Percentiles rank a stretch among this genome's conserved stretches.
phyloP scores from a whole-genome alignment of 2,888 invertebrate genomes.

The Lasioglossum calceatum region DNA sequence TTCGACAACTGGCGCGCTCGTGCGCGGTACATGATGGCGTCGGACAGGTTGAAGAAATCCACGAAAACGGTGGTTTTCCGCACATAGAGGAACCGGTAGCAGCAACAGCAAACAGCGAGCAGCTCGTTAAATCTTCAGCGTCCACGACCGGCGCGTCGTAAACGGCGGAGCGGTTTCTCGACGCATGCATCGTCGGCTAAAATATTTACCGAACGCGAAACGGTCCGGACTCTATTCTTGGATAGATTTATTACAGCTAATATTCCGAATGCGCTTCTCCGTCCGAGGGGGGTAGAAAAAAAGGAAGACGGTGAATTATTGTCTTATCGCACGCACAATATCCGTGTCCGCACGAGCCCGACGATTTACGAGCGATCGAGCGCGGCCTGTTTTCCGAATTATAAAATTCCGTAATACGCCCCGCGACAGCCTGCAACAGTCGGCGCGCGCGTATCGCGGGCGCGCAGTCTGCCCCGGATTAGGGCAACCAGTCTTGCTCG shows the following conservation, averaged over 20 bases:
- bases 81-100: slow-evolving; percentile 16
- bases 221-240: background rate
- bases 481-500: background rate
- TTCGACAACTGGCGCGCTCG: slow-evolving; percentile 63
- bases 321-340: slow-evolving; percentile 43
- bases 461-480: background rate
- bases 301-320: slow-evolving; percentile 43
- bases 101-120: background rate
- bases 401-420: slow-evolving; percentile 24
- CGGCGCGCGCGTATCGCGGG: slow-evolving; percentile 18
- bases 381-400: slow-evolving; percentile 5
- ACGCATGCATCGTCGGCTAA: slow-evolving; percentile 14
- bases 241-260: slow-evolving; percentile 55
- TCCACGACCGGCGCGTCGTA: slow-evolving; percentile 31
- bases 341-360: background rate
- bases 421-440: background rate
- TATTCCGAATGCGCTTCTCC: slow-evolving; percentile 27
- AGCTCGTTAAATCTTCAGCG: slow-evolving; percentile 45
- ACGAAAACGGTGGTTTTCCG: slow-evolving; percentile 61
- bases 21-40: slow-evolving; percentile 21
- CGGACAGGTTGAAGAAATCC: slow-evolving; percentile 35
- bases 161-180: background rate
- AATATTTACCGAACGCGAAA: slow-evolving; percentile 37
- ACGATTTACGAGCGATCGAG: slow-evolving; percentile 24
- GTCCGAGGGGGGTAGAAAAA: background rate